Percentiles rank a stretch among this genome's conserved stretches.
Evolutionary conservation across 2,888 invertebrate genomes (phyloP).

Genomic region (Brachycybe producta): DNA sequence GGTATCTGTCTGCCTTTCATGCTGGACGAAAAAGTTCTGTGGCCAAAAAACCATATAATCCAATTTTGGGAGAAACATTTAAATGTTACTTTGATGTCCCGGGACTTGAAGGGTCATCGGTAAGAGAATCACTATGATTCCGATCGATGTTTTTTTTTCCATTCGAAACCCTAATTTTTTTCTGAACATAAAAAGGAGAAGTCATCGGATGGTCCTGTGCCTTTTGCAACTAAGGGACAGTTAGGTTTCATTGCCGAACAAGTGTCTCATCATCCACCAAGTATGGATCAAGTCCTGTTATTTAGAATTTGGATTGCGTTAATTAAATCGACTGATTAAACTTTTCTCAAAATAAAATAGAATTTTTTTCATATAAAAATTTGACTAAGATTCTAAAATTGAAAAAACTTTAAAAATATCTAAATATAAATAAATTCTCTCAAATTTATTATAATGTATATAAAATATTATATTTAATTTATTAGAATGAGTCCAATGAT

Average conservation of each 20-base stretch:
- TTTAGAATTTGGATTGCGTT: not conserved
- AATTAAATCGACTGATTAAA: not conserved
- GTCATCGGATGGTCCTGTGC: constrained; percentile 70
- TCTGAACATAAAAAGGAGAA: constrained; percentile 15
- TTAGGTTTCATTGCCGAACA: constrained; percentile 93
- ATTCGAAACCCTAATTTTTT: not conserved
- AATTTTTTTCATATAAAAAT: too few species aligned
- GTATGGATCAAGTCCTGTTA: constrained; percentile 42
- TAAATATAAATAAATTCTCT: too few species aligned
- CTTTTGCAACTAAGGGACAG: constrained; percentile 78
- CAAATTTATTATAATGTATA: too few species aligned
- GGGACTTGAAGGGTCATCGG: constrained; percentile 18
- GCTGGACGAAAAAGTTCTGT: constrained; percentile 94
- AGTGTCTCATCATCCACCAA: constrained; percentile 97
- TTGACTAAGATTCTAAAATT: not conserved
- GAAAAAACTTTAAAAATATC: not conserved
- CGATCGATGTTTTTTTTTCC: constrained; percentile 14
- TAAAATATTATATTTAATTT: too few species aligned
- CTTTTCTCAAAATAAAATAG: too few species aligned
- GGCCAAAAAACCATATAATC: constrained; percentile 98
- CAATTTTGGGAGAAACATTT: constrained; percentile 92
- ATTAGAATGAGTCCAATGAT: too few species aligned
- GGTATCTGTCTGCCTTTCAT: constrained; percentile 98
- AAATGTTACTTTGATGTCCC: constrained; percentile 42
- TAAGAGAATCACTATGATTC: constrained; percentile 5